These are phyloP conservation scores for Cranoglanis bouderius DNA, from an alignment of 2,113 vertebrate species.

Conservation along the genomic window DNA sequence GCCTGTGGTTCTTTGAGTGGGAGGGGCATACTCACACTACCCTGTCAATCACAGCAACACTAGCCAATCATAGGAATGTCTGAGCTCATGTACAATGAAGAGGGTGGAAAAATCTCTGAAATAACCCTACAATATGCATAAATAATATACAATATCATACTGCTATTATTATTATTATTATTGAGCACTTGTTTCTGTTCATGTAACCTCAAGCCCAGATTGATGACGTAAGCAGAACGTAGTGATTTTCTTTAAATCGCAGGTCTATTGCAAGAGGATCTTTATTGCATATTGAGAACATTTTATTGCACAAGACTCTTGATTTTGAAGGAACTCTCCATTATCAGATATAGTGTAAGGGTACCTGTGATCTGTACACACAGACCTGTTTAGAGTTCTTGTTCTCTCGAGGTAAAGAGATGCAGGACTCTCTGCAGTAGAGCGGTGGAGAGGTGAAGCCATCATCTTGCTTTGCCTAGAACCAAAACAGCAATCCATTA, in stretches of 20 bases:
- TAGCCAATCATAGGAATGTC: background rate
- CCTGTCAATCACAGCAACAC: background rate
- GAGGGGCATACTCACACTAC: background rate
- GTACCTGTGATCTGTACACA: background rate
- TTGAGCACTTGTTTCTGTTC: too few relatives aligned
- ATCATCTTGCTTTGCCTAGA: slow-evolving; percentile 63
- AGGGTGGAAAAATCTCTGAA: background rate
- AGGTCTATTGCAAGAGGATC: too few relatives aligned
- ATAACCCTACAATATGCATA: background rate
- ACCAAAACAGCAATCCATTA: background rate
- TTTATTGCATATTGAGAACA: too few relatives aligned
- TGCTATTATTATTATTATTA: too few relatives aligned
- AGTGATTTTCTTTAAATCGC: too few relatives aligned
- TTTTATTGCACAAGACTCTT: too few relatives aligned
- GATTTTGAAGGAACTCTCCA: too few relatives aligned
- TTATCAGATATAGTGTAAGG: background rate
- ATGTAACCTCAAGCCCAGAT: too few relatives aligned
- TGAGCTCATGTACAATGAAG: background rate
- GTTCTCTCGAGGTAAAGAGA: slow-evolving; percentile 58
- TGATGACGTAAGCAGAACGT: too few relatives aligned
- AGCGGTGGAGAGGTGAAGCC: slow-evolving; percentile 68
- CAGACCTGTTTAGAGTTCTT: slow-evolving; percentile 62
- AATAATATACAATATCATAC: too few relatives aligned
- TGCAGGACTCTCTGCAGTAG: slow-evolving; percentile 64
- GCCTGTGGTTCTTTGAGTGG: too few relatives aligned